Percentiles rank a stretch among this genome's conserved stretches.
Evolutionary conservation across 2,113 vertebrate species (phyloP).

Genomic region (Lethenteron reissneri): DNA sequence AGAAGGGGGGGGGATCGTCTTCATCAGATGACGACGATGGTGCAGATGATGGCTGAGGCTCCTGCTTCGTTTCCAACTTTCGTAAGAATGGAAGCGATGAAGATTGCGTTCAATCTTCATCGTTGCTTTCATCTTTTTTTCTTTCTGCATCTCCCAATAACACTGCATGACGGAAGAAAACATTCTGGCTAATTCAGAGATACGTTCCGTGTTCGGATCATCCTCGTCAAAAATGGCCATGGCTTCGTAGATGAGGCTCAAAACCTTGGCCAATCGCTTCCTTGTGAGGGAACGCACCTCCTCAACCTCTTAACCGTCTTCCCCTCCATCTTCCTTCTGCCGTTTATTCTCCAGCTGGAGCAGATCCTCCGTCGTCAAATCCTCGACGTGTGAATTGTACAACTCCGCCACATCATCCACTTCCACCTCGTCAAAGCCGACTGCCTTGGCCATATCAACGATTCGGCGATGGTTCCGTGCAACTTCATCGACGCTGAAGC

Average conservation of each 20-base stretch:
- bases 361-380: background rate
- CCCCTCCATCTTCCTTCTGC: background rate
- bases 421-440: background rate
- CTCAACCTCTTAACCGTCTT: background rate
- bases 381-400: background rate
- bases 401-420: background rate
- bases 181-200: background rate
- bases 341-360: background rate
- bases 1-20: no score
- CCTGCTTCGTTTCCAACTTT: background rate
- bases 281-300: constrained; percentile 5
- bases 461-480: background rate
- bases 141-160: background rate
- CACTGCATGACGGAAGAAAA: background rate
- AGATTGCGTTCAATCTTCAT: background rate
- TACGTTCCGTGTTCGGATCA: background rate
- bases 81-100: constrained; percentile 1
- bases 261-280: background rate
- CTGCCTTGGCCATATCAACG: background rate
- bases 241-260: background rate
- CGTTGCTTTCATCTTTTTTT: background rate
- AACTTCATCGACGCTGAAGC: background rate
- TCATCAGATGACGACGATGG: no score
- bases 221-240: constrained; percentile 2
- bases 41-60: background rate